phyloP scores from a whole-genome alignment of 2,888 invertebrate species.

The Drosophila phalerata region DNA sequence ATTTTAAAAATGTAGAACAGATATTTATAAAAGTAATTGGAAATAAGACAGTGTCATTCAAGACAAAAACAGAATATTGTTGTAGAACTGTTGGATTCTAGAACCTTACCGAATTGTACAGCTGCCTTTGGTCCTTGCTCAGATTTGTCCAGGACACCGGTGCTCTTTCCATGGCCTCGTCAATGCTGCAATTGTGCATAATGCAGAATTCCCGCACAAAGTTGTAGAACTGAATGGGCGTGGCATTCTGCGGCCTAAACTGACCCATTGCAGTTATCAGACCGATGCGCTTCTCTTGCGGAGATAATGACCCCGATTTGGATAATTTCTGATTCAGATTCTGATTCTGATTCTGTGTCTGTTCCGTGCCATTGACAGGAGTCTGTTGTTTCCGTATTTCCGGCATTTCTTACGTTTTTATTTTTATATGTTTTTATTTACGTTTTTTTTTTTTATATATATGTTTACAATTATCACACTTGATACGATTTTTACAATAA shows the following conservation, averaged over 20 bases:
- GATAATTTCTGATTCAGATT: neutral
- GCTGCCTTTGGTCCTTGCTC: slow-evolving; percentile 31
- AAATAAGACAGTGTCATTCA: neutral
- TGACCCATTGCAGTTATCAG: slow-evolving; percentile 41
- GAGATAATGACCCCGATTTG: slow-evolving; percentile 1
- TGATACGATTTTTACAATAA: slow-evolving; percentile 29
- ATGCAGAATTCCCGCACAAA: slow-evolving; percentile 67
- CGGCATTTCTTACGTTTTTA: neutral
- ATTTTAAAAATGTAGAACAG: too few relatives aligned
- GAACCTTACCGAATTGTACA: slow-evolving; percentile 61
- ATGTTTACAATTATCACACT: slow-evolving; percentile 29
- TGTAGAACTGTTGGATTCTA: neutral
- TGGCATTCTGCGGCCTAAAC: slow-evolving; percentile 48
- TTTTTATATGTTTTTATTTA: neutral
- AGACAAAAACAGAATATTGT: neutral
- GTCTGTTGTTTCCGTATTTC: slow-evolving; percentile 1
- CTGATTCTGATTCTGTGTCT: neutral
- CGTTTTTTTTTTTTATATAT: neutral
- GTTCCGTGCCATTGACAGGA: neutral
- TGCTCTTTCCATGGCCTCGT: slow-evolving; percentile 61
- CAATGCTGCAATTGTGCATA: slow-evolving; percentile 70
- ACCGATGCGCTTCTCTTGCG: slow-evolving; percentile 20
- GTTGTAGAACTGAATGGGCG: slow-evolving; percentile 66
- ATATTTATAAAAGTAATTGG: neutral
- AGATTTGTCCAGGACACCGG: slow-evolving; percentile 47